These are phyloP conservation scores for Mus pahari DNA, from an alignment of 2,113 vertebrate genomes.

Conservation along the genomic window DNA sequence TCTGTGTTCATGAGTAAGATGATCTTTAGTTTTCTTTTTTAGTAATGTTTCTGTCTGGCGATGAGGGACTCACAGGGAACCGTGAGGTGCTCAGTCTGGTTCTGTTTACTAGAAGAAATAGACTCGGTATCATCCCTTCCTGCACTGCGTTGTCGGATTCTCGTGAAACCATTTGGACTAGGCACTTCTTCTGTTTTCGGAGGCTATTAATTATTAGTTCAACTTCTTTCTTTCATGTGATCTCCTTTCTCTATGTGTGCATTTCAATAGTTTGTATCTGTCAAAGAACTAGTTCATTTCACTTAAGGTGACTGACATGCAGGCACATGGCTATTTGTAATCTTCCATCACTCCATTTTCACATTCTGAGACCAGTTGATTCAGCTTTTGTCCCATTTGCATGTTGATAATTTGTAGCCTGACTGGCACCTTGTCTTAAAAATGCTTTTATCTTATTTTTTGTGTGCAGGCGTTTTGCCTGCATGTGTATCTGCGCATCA, in stretches of 20 bases:
- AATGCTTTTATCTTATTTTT: neutral
- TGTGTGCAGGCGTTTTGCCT: neutral
- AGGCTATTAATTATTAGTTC: constrained; percentile 18
- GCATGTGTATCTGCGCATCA: neutral
- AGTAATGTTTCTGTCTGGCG: neutral
- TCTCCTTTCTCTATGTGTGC: neutral
- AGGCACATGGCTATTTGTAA: neutral
- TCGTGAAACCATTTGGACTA: constrained; percentile 3
- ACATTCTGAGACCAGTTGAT: neutral
- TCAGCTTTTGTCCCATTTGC: constrained; percentile 29
- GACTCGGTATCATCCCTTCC: neutral
- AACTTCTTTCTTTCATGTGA: constrained; percentile 1
- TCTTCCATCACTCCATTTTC: constrained; percentile 15
- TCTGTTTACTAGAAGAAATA: constrained; percentile 18
- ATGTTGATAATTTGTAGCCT: constrained; percentile 7
- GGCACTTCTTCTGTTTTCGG: constrained; percentile 16
- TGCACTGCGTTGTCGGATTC: constrained; percentile 9
- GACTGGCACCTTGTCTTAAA: constrained; percentile 6
- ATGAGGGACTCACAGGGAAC: neutral
- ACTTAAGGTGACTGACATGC: neutral
- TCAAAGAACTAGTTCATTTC: neutral
- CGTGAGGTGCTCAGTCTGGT: neutral
- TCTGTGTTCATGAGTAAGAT: constrained; percentile 5
- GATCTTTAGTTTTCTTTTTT: neutral
- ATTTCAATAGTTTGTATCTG: neutral